Base-by-base conservation (phyloP, 2,888 invertebrate species). In the Brassicogethes aeneus region DNA sequence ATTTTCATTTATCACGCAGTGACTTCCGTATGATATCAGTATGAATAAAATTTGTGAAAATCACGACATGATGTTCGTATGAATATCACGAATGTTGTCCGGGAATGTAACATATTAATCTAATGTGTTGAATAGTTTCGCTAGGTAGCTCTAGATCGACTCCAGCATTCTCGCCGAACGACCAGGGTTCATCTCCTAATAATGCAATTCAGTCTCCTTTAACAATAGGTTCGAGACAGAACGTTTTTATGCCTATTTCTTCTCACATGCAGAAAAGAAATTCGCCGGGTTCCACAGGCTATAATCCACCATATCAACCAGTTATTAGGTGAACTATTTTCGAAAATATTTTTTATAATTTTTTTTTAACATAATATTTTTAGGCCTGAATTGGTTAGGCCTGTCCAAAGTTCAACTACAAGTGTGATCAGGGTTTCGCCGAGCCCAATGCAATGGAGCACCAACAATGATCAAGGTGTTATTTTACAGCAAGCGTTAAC, bases 61-160 rank as follows among this genome's bases (percentile, higher is more conserved):
- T n/a, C n/a, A n/a, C n/a, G n/a, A n/a, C n/a, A n/a, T n/a, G n/a
- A n/a, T n/a, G n/a, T n/a, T n/a, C n/a, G n/a, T n/a, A n/a, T n/a
- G n/a, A n/a, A n/a, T n/a, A n/a, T n/a, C n/a, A n/a, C n/a, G n/a
- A n/a, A n/a, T n/a, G n/a, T n/a, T n/a, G n/a, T n/a, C n/a, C n/a
- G n/a, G n/a, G n/a, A n/a, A n/a, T n/a, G n/a, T n/a, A n/a, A n/a
- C n/a, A n/a, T n/a, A n/a, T n/a, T n/a, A n/a, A n/a, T n/a, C n/a
- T n/a, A n/a, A n/a, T n/a, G n/a, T n/a, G n/a, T n/a, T n/a, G n/a
- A 69, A 2, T 69, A 86, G 93, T 94, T 54, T 94, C 93, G 10
- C 73, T 95, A 56, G 90, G 93, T 54, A 92, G 91, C 66, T 93
- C 94, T 12, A 80, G 93, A 44, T 92, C 94, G 31, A 92, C 93